These are phyloP conservation scores for Panulirus ornatus DNA, from an alignment of 1,140 invertebrate genomes.

Conservation along the genomic window DNA sequence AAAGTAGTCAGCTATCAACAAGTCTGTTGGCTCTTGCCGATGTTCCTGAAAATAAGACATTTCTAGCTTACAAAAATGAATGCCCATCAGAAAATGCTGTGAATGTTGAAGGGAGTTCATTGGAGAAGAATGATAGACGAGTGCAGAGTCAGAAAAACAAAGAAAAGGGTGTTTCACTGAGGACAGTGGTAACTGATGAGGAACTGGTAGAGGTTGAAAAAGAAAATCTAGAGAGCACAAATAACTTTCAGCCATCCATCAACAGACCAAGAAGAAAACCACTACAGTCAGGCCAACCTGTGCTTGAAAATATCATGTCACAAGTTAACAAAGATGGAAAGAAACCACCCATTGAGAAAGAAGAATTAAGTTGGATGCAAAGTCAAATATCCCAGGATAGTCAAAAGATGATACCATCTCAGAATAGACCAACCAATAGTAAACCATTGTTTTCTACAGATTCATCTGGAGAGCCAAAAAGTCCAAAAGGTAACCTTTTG, in stretches of 20 bases:
- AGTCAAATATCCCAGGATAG: not conserved
- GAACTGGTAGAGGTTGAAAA: constrained; percentile 47
- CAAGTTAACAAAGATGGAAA: constrained; percentile 43
- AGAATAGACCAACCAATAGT: constrained; percentile 28
- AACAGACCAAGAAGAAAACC: constrained; percentile 47
- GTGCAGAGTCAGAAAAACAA: constrained; percentile 9
- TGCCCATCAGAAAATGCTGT: not conserved
- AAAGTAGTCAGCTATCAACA: constrained; percentile 15
- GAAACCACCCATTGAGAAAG: constrained; percentile 15
- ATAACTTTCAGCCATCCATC: constrained; percentile 23
- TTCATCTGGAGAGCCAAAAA: not conserved
- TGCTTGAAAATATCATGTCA: constrained; percentile 58
- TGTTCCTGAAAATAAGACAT: not conserved
- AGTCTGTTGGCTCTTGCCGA: constrained; percentile 19
- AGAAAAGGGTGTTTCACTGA: constrained; percentile 3
- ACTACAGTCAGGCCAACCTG: constrained; percentile 42
- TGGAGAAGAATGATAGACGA: not conserved
- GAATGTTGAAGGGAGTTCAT: not conserved
- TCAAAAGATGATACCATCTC: constrained; percentile 2
- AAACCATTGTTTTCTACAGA: not conserved
- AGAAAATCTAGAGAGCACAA: constrained; percentile 41
- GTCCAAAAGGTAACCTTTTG: not conserved
- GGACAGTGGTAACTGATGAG: not conserved
- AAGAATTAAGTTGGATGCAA: not conserved
- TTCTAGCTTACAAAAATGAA: not conserved